A percentile compares a stretch with the other conserved stretches of the same genome.
These are phyloP conservation scores for Pedionomus torquatus DNA, from an alignment of 2,113 vertebrate genomes.

Conservation along the genomic window DNA sequence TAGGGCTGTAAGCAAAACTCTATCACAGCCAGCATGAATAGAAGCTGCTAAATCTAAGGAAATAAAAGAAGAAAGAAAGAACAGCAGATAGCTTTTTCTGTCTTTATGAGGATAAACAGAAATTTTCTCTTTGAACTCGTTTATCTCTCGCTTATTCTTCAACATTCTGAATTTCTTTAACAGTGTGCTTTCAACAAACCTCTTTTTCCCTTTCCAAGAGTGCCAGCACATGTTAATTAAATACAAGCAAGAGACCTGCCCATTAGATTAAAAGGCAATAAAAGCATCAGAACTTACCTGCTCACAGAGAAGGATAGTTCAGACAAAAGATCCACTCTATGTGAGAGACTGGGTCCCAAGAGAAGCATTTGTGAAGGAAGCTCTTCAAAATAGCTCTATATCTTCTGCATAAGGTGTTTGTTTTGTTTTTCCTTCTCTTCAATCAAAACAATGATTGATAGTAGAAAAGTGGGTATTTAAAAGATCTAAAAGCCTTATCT, in stretches of 20 bases:
- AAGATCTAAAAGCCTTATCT: background rate
- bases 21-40: background rate
- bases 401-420: background rate
- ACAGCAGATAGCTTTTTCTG: background rate
- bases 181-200: background rate
- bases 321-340: background rate
- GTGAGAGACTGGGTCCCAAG: background rate
- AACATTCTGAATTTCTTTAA: background rate
- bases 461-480: background rate
- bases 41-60: background rate
- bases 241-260: background rate
- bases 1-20: background rate
- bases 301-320: background rate
- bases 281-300: conserved; percentile 32
- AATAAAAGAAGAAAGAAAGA: background rate
- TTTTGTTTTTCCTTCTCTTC: background rate
- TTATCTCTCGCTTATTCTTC: background rate
- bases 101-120: background rate
- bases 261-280: background rate
- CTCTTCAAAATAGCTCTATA: background rate
- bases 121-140: background rate
- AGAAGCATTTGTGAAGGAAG: background rate
- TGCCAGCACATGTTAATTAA: background rate
- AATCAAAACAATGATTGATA: background rate
- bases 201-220: background rate